Evolutionary conservation across 2,797 vertebrate species (phyloP).

Genomic region (Sebastes diaconus): DNA sequence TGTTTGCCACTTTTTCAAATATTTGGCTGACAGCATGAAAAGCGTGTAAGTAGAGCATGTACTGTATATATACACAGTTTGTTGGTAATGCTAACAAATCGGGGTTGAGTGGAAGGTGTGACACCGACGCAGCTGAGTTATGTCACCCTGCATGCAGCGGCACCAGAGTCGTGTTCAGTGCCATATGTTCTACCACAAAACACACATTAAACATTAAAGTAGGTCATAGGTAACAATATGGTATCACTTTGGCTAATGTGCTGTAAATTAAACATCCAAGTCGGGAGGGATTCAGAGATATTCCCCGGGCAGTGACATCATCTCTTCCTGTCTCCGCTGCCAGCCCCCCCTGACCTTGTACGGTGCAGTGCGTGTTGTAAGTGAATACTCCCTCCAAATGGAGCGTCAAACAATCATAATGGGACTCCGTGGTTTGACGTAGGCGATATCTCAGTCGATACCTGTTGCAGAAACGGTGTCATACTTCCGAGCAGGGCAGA

Average conservation of each 20-base stretch:
- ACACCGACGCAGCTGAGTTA: conserved; percentile 5
- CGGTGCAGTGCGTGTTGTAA: conserved; percentile 50
- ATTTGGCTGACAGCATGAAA: neutral
- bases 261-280: conserved; percentile 71
- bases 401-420: conserved; percentile 47
- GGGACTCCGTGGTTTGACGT: conserved; percentile 40
- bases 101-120: conserved; percentile 10
- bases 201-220: conserved; percentile 32
- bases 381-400: conserved; percentile 61
- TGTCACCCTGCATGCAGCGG: conserved; percentile 26
- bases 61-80: neutral
- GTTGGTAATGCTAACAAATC: neutral
- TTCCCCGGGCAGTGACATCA: conserved; percentile 76
- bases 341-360: conserved; percentile 63
- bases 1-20: neutral
- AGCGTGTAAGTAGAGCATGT: neutral
- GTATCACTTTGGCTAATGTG: conserved; percentile 68
- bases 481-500: neutral
- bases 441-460: conserved; percentile 52
- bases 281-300: conserved; percentile 64
- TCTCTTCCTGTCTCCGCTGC: conserved; percentile 59
- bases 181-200: conserved; percentile 50
- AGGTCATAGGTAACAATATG: conserved; percentile 76
- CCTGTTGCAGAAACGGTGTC: conserved; percentile 39
- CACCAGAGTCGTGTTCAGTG: conserved; percentile 27